These are phyloP conservation scores for Leucoma salicis DNA, from an alignment of 2,888 invertebrate genomes.

Conservation along the genomic window DNA sequence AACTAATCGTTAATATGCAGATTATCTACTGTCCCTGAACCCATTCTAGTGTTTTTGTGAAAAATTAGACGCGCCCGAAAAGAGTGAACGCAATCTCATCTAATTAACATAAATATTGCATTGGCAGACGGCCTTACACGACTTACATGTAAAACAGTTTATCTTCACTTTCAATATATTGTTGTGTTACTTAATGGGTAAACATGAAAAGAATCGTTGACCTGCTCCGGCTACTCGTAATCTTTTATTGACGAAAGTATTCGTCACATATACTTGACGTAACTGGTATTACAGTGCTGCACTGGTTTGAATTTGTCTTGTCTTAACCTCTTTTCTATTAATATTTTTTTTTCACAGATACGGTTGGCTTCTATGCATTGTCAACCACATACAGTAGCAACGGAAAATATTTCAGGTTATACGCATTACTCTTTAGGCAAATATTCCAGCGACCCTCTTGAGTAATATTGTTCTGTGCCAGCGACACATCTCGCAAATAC, in stretches of 20 bases:
- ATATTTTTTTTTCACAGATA: no score
- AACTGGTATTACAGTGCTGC: slow-evolving; percentile 16
- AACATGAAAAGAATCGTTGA: slow-evolving; percentile 21
- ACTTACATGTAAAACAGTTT: slow-evolving; percentile 7
- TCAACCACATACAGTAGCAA: no score
- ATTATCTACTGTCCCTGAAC: slow-evolving; percentile 40
- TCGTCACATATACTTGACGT: no score
- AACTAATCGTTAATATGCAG: slow-evolving; percentile 28
- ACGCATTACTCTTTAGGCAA: no score
- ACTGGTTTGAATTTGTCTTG: no score
- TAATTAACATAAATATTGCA: slow-evolving; percentile 57
- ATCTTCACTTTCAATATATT: slow-evolving; percentile 34
- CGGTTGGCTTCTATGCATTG: no score
- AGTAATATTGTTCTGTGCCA: no score
- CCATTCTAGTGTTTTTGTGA: slow-evolving; percentile 42
- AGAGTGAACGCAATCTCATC: slow-evolving; percentile 43
- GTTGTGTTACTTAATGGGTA: slow-evolving; percentile 29
- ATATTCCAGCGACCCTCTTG: no score
- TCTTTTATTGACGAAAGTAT: background rate
- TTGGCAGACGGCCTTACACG: slow-evolving; percentile 35
- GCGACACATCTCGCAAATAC: no score
- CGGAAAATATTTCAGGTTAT: no score
- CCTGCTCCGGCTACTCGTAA: slow-evolving; percentile 2
- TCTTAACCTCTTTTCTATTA: no score
- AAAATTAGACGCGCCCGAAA: slow-evolving; percentile 45